Conservation (phyloP, 1,140 invertebrate species). For the Drosophila ohnishii region DNA sequence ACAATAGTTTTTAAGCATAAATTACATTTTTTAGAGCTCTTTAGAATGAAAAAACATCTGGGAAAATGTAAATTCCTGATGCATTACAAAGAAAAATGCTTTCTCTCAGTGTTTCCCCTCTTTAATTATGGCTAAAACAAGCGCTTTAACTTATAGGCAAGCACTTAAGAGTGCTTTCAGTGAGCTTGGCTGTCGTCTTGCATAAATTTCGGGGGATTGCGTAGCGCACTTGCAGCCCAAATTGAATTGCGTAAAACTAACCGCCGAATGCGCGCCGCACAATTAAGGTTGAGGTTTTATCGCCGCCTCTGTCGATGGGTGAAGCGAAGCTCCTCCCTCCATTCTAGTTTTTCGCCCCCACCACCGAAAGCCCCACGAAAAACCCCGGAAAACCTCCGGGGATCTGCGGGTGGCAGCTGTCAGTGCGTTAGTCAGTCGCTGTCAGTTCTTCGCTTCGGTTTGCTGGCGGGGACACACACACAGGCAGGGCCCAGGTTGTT, state of each 20-base stretch:
- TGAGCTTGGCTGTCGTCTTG: conserved; percentile 52
- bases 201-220: conserved; percentile 52
- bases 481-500: not conserved
- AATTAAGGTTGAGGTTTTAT: conserved; percentile 80
- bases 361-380: not conserved
- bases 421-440: conserved; percentile 79
- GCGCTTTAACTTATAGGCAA: conserved; percentile 38
- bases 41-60: no score
- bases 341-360: not conserved
- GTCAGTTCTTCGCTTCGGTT: conserved; percentile 55
- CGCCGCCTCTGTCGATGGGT: conserved; percentile 42
- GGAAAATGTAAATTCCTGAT: no score
- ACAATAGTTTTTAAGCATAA: no score
- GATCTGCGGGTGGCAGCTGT: conserved; percentile 77
- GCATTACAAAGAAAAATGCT: not conserved
- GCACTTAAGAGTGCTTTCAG: conserved; percentile 52
- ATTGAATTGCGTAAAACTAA: conserved; percentile 80
- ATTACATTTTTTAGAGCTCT: not conserved
- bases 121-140: conserved; percentile 55
- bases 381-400: conserved; percentile 20
- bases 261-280: conserved; percentile 78
- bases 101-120: not conserved
- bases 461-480: conserved; percentile 31
- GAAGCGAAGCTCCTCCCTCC: conserved; percentile 3
- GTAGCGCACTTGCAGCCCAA: conserved; percentile 68